These are phyloP conservation scores for Stictonetta naevosa DNA, from an alignment of 2,113 vertebrate species.

Conservation along the genomic window DNA sequence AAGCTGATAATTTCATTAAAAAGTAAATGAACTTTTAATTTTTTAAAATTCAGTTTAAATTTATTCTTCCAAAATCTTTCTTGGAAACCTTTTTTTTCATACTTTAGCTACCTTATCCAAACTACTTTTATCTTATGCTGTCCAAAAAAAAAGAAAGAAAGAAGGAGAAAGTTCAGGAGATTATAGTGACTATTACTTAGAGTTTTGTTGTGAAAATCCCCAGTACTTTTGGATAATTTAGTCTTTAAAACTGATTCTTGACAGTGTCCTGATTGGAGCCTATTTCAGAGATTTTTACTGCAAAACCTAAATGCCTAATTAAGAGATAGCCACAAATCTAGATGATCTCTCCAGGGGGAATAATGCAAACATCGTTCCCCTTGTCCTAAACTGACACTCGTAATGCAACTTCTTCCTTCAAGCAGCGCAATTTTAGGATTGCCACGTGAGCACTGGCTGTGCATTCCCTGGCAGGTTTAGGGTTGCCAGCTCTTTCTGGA, in stretches of 20 bases:
- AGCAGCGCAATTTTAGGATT: neutral
- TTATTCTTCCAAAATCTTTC: neutral
- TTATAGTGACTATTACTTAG: neutral
- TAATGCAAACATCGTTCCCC: neutral
- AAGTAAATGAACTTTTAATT: neutral
- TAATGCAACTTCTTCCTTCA: neutral
- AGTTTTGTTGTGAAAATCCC: neutral
- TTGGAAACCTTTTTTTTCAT: neutral
- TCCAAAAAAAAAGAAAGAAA: neutral
- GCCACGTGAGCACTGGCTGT: neutral
- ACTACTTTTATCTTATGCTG: neutral
- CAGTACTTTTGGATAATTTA: neutral
- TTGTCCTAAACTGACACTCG: neutral
- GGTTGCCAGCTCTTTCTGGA: slow-evolving; percentile 7
- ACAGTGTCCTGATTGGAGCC: neutral
- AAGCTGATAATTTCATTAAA: neutral
- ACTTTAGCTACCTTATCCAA: neutral
- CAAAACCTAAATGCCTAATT: neutral
- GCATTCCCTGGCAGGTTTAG: neutral
- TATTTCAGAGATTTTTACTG: neutral
- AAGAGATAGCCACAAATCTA: neutral
- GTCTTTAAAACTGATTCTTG: neutral
- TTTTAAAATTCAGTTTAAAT: neutral
- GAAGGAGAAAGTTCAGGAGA: neutral
- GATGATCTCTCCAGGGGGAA: neutral